phyloP scores from a whole-genome alignment of 2,797 vertebrate species.

The Epinephelus coioides region DNA sequence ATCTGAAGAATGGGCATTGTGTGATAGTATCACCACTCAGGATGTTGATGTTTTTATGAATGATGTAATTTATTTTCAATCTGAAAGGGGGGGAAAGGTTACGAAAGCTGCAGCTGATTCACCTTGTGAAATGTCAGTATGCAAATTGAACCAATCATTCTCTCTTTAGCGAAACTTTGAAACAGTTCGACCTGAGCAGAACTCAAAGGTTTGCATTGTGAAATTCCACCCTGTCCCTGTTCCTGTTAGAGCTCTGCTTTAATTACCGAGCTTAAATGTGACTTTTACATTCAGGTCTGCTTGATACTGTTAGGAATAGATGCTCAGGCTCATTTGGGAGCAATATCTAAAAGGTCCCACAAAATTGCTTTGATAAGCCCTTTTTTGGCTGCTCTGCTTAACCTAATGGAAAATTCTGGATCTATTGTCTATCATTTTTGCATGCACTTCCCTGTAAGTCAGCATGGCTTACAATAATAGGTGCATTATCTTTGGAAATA shows the following conservation, averaged over 20 bases:
- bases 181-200: not conserved
- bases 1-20: not conserved
- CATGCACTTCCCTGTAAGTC: slow-evolving; percentile 1
- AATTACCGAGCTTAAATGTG: slow-evolving; percentile 12
- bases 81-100: not conserved
- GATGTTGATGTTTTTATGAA: not conserved
- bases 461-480: not conserved
- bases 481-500: slow-evolving; percentile 1
- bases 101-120: not conserved
- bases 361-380: not conserved
- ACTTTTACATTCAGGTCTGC: slow-evolving; percentile 11
- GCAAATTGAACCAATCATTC: slow-evolving; percentile 5
- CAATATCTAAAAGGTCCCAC: not conserved
- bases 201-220: not conserved
- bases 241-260: slow-evolving; percentile 3
- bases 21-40: not conserved
- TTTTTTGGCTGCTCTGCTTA: slow-evolving; percentile 19
- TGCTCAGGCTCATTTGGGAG: slow-evolving; percentile 13
- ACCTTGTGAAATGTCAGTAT: not conserved
- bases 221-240: not conserved
- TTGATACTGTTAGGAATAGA: slow-evolving; percentile 6
- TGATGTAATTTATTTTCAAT: not conserved
- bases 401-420: slow-evolving; percentile 3
- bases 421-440: slow-evolving; percentile 1
- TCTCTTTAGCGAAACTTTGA: not conserved